Conservation (phyloP, 2,797 vertebrate genomes). For the Tarsius wallacei region DNA sequence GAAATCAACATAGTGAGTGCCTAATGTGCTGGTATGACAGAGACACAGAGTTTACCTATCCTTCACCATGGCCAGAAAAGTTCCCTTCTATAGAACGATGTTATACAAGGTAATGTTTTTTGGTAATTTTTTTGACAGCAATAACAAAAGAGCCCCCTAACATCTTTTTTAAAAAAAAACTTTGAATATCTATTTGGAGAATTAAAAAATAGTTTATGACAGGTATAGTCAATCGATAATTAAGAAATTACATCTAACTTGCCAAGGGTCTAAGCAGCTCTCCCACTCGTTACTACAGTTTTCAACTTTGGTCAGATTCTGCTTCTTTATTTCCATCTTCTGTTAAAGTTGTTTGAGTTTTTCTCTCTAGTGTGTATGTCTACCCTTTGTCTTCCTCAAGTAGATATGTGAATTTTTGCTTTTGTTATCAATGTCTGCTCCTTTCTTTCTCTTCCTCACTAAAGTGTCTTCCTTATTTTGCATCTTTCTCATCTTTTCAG, state of each 20-base stretch:
- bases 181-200: constrained; percentile 1
- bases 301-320: not conserved
- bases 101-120: constrained; percentile 92
- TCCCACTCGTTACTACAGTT: not conserved
- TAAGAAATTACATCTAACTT: not conserved
- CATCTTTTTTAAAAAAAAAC: too few relatives aligned
- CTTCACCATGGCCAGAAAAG: constrained; percentile 93
- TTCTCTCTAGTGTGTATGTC: not conserved
- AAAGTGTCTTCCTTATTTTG: constrained; percentile 32
- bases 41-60: constrained; percentile 92
- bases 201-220: constrained; percentile 50
- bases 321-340: not conserved
- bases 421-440: not conserved
- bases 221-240: not conserved
- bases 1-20: constrained; percentile 97
- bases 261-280: not conserved
- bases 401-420: constrained; percentile 48
- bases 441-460: constrained; percentile 53
- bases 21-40: constrained; percentile 93
- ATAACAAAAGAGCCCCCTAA: not conserved
- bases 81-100: constrained; percentile 95
- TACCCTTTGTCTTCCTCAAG: not conserved
- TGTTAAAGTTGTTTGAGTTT: not conserved
- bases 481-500: not conserved
- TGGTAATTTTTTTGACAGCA: not conserved